Conservation (phyloP, 64 coral and sea anemone species). For the Platygyra sinensis region DNA sequence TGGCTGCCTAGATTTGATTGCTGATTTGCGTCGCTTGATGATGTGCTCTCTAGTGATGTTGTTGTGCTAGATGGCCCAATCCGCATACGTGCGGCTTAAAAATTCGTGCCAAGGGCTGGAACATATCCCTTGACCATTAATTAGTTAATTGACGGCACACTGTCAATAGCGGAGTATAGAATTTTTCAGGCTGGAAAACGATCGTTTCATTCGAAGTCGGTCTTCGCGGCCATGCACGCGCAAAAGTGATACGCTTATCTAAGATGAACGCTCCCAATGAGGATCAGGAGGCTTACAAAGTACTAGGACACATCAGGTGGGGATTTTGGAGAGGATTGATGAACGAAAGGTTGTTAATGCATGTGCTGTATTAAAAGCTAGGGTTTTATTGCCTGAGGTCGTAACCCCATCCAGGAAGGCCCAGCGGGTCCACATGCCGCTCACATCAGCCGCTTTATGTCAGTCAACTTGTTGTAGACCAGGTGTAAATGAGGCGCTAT, state of each 20-base stretch:
- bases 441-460: constrained; percentile 37
- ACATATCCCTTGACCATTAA: constrained; percentile 51
- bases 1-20: constrained; percentile 12
- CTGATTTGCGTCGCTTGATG: constrained; percentile 27
- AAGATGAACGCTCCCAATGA: not conserved
- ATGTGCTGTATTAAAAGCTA: constrained; percentile 28
- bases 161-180: constrained; percentile 25
- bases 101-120: constrained; percentile 21
- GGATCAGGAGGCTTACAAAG: not conserved
- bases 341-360: constrained; percentile 54
- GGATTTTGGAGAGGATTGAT: constrained; percentile 65
- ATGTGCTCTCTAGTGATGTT: constrained; percentile 8
- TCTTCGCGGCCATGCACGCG: not conserved
- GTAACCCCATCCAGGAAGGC: constrained; percentile 22
- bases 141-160: constrained; percentile 38
- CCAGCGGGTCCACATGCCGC: constrained; percentile 47
- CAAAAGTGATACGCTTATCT: constrained; percentile 9
- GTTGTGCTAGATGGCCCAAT: constrained; percentile 9
- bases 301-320: constrained; percentile 6
- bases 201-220: not conserved
- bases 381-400: constrained; percentile 38
- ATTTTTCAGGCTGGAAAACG: constrained; percentile 7
- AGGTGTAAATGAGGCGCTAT: constrained; percentile 78
- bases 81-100: constrained; percentile 4
- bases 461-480: constrained; percentile 78